Conservation (phyloP, 92 coral and sea anemone species). For the Epizoanthus fatuus region DNA sequence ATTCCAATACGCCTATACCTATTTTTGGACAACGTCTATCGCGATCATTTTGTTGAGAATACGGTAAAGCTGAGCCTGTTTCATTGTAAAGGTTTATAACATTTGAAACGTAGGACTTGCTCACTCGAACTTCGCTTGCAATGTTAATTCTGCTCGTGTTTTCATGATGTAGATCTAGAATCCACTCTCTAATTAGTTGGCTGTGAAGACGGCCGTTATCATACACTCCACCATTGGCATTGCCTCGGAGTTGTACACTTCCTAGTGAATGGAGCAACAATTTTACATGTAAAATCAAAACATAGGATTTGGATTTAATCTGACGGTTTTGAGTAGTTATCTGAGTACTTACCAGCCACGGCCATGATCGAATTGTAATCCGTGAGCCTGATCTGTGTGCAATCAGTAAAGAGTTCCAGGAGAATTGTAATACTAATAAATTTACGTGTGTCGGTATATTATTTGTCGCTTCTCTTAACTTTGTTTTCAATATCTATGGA, state of each 20-base stretch:
- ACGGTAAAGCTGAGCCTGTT: background rate
- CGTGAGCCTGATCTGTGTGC: no score
- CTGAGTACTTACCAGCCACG: no score
- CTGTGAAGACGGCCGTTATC: constrained; percentile 2
- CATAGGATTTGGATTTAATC: no score
- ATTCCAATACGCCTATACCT: background rate
- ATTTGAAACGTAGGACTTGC: background rate
- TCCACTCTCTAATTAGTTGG: background rate
- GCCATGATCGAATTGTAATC: no score
- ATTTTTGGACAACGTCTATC: background rate
- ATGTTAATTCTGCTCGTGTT: background rate
- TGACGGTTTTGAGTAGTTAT: no score
- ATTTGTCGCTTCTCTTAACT: no score
- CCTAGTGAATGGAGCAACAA: background rate
- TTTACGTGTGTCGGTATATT: no score
- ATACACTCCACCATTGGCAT: background rate
- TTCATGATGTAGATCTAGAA: background rate
- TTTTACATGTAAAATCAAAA: no score
- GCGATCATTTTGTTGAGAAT: background rate
- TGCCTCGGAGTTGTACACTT: background rate
- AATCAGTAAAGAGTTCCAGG: no score
- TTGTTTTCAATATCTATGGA: no score
- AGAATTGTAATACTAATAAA: no score
- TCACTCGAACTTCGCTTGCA: background rate
- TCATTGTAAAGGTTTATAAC: background rate